Base-by-base conservation (phyloP, 2,113 vertebrate species). In the Petroica traversi region DNA sequence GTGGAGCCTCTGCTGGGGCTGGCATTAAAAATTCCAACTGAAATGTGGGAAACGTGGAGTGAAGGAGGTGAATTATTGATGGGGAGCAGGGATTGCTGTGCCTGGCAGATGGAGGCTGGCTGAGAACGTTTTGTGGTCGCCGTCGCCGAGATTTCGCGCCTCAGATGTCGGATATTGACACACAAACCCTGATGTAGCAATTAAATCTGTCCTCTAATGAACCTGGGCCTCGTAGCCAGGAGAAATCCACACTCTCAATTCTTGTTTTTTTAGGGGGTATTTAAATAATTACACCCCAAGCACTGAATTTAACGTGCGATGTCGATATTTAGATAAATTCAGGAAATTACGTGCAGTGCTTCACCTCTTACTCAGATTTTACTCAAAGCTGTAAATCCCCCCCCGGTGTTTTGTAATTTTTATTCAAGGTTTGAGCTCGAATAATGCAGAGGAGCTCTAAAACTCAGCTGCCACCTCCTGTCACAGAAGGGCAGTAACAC, bases 31-130 rank as follows among this genome's bases (percentile, higher is more conserved):
- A 55, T 73, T 88, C 87, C 3, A 2, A 81, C 63, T 92, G 77
- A 55, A 43, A 83, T 48, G 75, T 29, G 28, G 77, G 69, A 61
- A 92, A 45, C 13, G 2, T 3, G 59, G 92, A 93, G 63, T 33
- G 88, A 63, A 64, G 77, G 92, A 77, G 73, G 51, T 71, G 26
- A 68, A 55, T 63, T 95, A 78, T 88, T 80, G 95, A 84, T 83
- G 92, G 68, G 33, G 31, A n/a, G 6, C 48, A 29, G 48, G 58
- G n/a, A 89, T 97, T 92, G 49, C 85, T 85, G 29, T 93, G 72
- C 73, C 95, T 97, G 95, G 95, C 97, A 97, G 93, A 95, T 97
- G 95, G 94, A 89, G 95, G 5, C 95, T 97, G 92, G 95, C 95
- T 96, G 91, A 87, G 95, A 88, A 73, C 69, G 8, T 93, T 92